Conservation (phyloP, 1,140 invertebrate genomes). For the Linepithema humile region DNA sequence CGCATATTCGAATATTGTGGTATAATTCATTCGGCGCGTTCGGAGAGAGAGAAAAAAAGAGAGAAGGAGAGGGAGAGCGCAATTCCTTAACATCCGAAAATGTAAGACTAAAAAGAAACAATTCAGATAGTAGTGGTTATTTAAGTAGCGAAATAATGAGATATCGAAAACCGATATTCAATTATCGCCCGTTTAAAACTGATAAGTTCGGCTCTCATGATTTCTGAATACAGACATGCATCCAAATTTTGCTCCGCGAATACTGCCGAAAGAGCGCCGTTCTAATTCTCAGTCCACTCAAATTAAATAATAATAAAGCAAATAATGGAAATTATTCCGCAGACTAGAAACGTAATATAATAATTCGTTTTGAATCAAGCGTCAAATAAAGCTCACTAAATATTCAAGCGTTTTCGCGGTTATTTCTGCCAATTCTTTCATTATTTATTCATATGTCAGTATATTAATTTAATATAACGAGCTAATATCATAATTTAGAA, state of each 20-base stretch:
- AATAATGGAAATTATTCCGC: background rate
- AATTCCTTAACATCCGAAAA: conserved; percentile 30
- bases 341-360: background rate
- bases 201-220: conserved; percentile 40
- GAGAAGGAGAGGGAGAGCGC: background rate
- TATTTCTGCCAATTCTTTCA: no score
- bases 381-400: no score
- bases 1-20: conserved; percentile 12
- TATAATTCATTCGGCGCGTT: background rate
- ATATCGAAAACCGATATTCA: conserved; percentile 58
- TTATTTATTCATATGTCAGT: no score
- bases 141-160: conserved; percentile 57
- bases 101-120: background rate
- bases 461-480: no score
- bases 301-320: conserved; percentile 8
- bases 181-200: conserved; percentile 55
- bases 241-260: conserved; percentile 1
- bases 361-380: background rate
- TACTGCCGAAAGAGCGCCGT: background rate
- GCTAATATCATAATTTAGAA: no score
- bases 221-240: conserved; percentile 27
- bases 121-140: conserved; percentile 21
- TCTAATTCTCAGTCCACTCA: background rate
- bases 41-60: background rate
- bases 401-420: no score